Conservation (phyloP, 2,113 vertebrate species). For the Rhinichthys klamathensis region DNA sequence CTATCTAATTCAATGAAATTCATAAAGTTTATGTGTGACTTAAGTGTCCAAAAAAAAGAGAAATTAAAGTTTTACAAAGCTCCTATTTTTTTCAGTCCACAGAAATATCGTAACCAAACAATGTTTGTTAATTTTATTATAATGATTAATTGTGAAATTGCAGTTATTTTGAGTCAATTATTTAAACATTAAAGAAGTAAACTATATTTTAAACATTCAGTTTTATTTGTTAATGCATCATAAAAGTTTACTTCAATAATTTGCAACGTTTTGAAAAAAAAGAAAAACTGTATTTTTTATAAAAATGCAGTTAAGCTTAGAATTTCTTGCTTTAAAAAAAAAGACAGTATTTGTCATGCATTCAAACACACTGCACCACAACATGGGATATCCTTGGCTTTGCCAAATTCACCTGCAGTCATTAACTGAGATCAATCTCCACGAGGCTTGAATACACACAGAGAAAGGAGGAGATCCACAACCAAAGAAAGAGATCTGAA, state of each 20-base stretch:
- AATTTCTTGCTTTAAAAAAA: neutral
- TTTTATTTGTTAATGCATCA: neutral
- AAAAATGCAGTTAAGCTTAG: neutral
- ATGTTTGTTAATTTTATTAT: neutral
- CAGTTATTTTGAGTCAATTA: no score
- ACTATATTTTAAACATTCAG: neutral
- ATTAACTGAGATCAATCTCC: conserved; percentile 22
- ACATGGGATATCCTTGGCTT: neutral
- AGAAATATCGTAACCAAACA: neutral
- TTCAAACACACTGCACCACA: neutral
- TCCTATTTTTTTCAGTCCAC: neutral
- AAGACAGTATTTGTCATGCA: neutral
- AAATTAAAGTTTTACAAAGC: neutral
- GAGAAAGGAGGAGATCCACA: conserved; percentile 40
- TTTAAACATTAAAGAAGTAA: neutral
- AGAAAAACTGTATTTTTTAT: no score
- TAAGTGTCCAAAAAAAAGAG: neutral
- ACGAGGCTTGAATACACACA: conserved; percentile 28
- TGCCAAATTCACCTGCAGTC: neutral
- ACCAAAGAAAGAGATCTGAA: conserved; percentile 29
- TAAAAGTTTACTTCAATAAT: no score
- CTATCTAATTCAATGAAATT: neutral
- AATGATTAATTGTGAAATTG: neutral
- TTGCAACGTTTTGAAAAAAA: no score
- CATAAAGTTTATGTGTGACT: neutral